A percentile compares a stretch with the other conserved stretches of the same genome.
Conservation (phyloP, 2,888 invertebrate genomes). For the Andrena chrysosceles region DNA sequence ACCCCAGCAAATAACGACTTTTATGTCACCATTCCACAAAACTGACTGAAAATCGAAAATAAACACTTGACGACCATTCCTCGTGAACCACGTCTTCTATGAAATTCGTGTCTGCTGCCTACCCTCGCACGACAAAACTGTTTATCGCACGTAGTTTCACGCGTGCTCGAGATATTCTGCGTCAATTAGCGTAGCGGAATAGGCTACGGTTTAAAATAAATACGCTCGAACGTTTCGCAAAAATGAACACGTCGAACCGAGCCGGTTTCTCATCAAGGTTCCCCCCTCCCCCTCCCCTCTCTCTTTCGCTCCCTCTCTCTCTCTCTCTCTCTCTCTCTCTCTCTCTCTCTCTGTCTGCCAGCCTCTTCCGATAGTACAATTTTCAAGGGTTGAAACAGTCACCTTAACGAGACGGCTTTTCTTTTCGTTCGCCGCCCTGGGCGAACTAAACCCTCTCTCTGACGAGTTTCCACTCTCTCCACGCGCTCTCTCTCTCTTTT, state of each 20-base stretch:
- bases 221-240: slow-evolving; percentile 18
- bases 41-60: too few relatives aligned
- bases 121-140: neutral
- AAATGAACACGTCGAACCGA: slow-evolving; percentile 36
- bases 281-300: neutral
- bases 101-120: too few relatives aligned
- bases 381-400: slow-evolving; percentile 69
- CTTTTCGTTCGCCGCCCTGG: slow-evolving; percentile 54
- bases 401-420: slow-evolving; percentile 72
- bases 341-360: neutral
- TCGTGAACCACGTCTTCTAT: too few relatives aligned
- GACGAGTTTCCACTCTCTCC: neutral
- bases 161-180: neutral
- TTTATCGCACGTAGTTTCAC: neutral
- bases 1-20: too few relatives aligned
- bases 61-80: too few relatives aligned
- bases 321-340: neutral
- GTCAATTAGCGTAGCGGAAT: slow-evolving; percentile 16
- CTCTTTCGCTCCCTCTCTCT: slow-evolving; percentile 3
- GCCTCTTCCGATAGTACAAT: slow-evolving; percentile 58
- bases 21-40: too few relatives aligned
- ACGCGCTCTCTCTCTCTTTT: slow-evolving; percentile 52
- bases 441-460: slow-evolving; percentile 53
- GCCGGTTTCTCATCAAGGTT: slow-evolving; percentile 29
- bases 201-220: slow-evolving; percentile 36